Conservation (phyloP, 2,888 invertebrate species). For the Podabrus alpinus region DNA sequence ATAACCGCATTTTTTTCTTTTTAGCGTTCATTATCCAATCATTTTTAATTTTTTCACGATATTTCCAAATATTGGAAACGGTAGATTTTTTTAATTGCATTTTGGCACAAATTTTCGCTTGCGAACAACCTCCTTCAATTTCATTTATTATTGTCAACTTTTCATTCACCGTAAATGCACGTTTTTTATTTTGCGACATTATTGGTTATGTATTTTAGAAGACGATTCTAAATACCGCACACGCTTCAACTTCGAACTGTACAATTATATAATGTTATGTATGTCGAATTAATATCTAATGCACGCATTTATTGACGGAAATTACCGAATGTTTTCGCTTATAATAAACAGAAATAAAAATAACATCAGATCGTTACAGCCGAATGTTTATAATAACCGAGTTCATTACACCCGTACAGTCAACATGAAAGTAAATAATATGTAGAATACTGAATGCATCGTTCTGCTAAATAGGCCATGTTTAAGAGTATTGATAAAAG, state of each 20-base stretch:
- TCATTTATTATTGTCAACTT: constrained; percentile 1
- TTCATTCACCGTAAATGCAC: neutral
- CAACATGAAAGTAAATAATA: too few species aligned
- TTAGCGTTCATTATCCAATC: constrained; percentile 2
- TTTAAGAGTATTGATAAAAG: too few species aligned
- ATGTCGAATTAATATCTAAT: too few species aligned
- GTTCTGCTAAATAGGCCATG: too few species aligned
- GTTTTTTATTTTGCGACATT: neutral
- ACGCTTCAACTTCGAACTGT: too few species aligned
- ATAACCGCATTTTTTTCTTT: constrained; percentile 5
- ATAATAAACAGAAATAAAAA: neutral
- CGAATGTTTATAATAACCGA: neutral
- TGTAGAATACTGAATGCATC: too few species aligned
- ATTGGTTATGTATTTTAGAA: too few species aligned
- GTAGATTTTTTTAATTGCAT: neutral
- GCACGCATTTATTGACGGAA: too few species aligned
- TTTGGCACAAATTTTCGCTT: neutral
- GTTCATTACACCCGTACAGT: neutral
- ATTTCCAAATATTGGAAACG: neutral
- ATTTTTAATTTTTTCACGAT: constrained; percentile 1
- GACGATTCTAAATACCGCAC: too few species aligned
- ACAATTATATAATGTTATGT: too few species aligned
- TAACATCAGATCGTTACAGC: neutral
- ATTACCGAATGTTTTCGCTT: too few species aligned
- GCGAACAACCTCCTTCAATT: neutral